These are phyloP conservation scores for Watsonalla cultraria DNA, from an alignment of 2,888 invertebrate genomes.

Conservation along the genomic window DNA sequence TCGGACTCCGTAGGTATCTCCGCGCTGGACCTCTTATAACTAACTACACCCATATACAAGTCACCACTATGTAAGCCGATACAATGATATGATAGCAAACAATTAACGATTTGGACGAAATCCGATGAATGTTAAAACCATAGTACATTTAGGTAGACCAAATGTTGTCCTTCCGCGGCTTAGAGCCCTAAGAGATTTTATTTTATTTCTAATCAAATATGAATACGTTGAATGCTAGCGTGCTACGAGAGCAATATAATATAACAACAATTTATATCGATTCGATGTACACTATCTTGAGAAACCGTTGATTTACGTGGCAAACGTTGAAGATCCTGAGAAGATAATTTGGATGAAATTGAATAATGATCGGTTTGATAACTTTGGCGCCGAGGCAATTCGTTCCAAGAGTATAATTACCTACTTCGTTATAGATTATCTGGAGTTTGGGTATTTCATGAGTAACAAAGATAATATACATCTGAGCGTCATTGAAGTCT, in stretches of 20 bases:
- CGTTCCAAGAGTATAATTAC: conserved; percentile 24
- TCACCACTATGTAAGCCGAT: too few relatives aligned
- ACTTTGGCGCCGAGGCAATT: conserved; percentile 27
- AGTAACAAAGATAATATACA: neutral
- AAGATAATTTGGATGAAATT: conserved; percentile 47
- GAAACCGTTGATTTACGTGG: conserved; percentile 33
- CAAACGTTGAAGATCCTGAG: conserved; percentile 33
- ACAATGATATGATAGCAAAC: too few relatives aligned
- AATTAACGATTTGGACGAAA: too few relatives aligned
- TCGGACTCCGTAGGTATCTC: conserved; percentile 25
- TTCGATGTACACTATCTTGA: conserved; percentile 23
- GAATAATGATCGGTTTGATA: conserved; percentile 46
- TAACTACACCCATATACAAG: neutral
- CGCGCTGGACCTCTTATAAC: conserved; percentile 52
- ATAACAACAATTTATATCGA: conserved; percentile 20
- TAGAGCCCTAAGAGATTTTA: too few relatives aligned
- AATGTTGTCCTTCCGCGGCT: too few relatives aligned
- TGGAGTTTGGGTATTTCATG: conserved; percentile 13
- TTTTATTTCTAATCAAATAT: neutral
- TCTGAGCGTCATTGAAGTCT: too few relatives aligned
- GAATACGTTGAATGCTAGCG: conserved; percentile 8
- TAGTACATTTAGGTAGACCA: too few relatives aligned
- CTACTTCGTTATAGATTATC: conserved; percentile 24
- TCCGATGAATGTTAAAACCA: too few relatives aligned
- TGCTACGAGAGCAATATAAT: conserved; percentile 8